Evolutionary conservation across 2,888 invertebrate genomes (phyloP), one percentile per base, ranked within the genome.

Genomic region (Andrena flavipes): DNA sequence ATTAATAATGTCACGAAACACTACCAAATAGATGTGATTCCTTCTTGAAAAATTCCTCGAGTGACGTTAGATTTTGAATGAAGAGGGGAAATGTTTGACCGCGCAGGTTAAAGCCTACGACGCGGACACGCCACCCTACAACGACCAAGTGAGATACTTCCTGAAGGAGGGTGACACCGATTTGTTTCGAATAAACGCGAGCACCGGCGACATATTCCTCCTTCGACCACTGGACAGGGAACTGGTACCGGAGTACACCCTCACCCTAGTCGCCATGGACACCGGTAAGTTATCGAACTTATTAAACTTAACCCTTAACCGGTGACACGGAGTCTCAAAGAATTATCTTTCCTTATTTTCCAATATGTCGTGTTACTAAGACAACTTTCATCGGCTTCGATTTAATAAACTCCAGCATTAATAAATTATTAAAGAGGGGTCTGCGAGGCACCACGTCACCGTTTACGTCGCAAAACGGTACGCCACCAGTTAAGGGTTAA

Each of bases 101-200:
- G 13, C 7, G 3, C 59, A 97, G 88, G 97, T 99, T 68, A 96
- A 96, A 88, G 99, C 98, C 33, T 97, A 97, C 94, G 99, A 99
- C 93, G 98, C 98, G 79, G 98, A 99, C 94, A 97, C 98, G 70
- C 97, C 97, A 80, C 97, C 98, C 23, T 97, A 98, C 94, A 98
- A 98, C 94, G 97, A 97, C 86, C 96, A 98, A 95, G 97, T 99
- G 72, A 96, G 98, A 84, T 99, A 99, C 95, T 97, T 98, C 93
- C 96, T 99, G 91, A 98, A 98, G 93, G 98, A 98, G 94, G 98
- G 98, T 65, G 98, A 98, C 94, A 96, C 97, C 16, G 98, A 98
- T 94, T 95, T 98, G 85, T 99, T 99, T 94, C 96, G 97, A 91
- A 98, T 99, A 91, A 98, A 99, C 94, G 97, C 98, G 5, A 97